phyloP scores from a whole-genome alignment of 2,113 vertebrate species.

The Typhlomys cinereus region DNA sequence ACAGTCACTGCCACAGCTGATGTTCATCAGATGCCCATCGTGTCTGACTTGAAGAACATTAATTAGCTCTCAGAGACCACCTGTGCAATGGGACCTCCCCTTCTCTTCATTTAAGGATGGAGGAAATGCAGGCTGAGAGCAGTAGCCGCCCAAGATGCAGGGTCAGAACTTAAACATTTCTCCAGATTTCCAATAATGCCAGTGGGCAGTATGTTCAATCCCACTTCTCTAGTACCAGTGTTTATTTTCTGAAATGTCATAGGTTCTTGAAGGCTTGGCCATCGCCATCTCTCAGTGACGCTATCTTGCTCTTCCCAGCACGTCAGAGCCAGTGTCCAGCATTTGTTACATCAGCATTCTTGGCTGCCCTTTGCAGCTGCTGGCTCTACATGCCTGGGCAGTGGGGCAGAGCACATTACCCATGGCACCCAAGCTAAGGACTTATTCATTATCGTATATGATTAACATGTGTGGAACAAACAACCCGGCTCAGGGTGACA shows the following conservation, averaged over 20 bases:
- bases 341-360: neutral
- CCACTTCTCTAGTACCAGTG: fast-evolving
- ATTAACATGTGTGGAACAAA: neutral
- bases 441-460: neutral
- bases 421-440: neutral
- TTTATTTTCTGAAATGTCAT: neutral
- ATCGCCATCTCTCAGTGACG: neutral
- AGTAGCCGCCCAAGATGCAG: neutral
- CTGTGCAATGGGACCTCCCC: neutral
- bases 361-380: too few species aligned
- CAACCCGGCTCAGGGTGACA: neutral
- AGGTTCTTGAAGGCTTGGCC: neutral
- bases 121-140: neutral
- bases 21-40: neutral
- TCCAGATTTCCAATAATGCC: neutral
- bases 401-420: too few species aligned
- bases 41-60: neutral
- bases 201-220: fast-evolving
- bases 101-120: neutral
- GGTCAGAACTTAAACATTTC: neutral
- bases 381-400: neutral
- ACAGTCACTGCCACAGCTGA: neutral
- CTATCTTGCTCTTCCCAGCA: neutral
- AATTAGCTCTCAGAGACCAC: neutral
- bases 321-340: neutral